These are phyloP conservation scores for Nannospalax galili DNA, from an alignment of 2,113 vertebrate genomes.

Conservation along the genomic window DNA sequence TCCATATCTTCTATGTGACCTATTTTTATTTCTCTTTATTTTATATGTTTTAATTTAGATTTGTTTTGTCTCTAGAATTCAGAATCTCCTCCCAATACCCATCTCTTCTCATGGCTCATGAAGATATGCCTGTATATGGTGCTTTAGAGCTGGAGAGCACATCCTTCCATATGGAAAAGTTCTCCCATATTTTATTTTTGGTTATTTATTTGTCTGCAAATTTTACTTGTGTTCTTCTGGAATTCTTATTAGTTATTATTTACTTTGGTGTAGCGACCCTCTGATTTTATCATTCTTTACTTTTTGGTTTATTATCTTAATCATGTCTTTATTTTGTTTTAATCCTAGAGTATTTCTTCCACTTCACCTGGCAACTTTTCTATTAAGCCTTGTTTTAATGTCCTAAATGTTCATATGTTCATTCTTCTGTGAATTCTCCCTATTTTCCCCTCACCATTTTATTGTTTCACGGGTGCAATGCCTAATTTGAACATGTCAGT, in stretches of 20 bases:
- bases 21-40: background rate
- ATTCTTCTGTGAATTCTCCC: background rate
- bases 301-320: background rate
- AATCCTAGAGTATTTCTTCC: background rate
- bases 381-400: background rate
- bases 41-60: background rate
- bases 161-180: background rate
- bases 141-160: slow-evolving; percentile 9
- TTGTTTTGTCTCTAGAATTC: slow-evolving; percentile 45
- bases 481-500: background rate
- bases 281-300: background rate
- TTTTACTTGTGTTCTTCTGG: slow-evolving; percentile 19
- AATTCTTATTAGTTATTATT: background rate
- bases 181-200: background rate
- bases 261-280: background rate
- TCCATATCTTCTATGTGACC: background rate
- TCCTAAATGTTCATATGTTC: slow-evolving; percentile 27
- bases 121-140: background rate
- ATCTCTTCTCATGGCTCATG: background rate
- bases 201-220: background rate
- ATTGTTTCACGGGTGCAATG: background rate
- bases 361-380: background rate
- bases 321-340: background rate
- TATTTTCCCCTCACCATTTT: background rate
- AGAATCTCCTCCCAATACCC: background rate